These are phyloP conservation scores for Rambutsinella grinnellia DNA, from an alignment of 2,888 invertebrate genomes.

Conservation along the genomic window DNA sequence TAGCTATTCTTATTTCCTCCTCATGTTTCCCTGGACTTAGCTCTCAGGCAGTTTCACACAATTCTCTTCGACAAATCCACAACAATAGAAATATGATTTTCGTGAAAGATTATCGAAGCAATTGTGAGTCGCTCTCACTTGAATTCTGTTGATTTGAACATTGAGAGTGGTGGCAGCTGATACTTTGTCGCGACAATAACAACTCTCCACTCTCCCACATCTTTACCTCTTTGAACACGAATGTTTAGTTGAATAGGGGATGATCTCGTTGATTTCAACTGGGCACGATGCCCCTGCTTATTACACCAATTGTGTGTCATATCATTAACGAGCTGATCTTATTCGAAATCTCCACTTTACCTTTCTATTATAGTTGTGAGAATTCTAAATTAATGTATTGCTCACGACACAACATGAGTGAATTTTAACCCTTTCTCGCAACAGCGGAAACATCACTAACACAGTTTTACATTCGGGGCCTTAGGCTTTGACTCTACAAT, in stretches of 20 bases:
- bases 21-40: background rate
- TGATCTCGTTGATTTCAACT: background rate
- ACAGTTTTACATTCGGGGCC: background rate
- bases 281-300: background rate
- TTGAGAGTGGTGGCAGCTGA: background rate
- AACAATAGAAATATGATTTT: conserved; percentile 20
- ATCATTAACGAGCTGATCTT: conserved; percentile 41
- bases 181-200: background rate
- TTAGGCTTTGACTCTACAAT: conserved; percentile 24
- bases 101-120: conserved; percentile 27
- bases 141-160: too few species aligned
- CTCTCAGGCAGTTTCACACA: background rate
- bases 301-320: background rate
- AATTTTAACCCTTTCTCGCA: background rate
- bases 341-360: conserved; percentile 19
- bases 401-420: conserved; percentile 18
- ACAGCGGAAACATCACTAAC: background rate
- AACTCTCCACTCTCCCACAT: background rate
- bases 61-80: background rate
- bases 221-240: background rate
- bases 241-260: background rate
- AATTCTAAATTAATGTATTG: conserved; percentile 34
- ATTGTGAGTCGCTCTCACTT: too few species aligned
- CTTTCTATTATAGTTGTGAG: conserved; percentile 5
- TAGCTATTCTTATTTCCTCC: background rate